Evolutionary conservation across 2,113 vertebrate genomes (phyloP), one percentile per base, ranked within the genome.

Genomic region (Carlito syrichta): DNA sequence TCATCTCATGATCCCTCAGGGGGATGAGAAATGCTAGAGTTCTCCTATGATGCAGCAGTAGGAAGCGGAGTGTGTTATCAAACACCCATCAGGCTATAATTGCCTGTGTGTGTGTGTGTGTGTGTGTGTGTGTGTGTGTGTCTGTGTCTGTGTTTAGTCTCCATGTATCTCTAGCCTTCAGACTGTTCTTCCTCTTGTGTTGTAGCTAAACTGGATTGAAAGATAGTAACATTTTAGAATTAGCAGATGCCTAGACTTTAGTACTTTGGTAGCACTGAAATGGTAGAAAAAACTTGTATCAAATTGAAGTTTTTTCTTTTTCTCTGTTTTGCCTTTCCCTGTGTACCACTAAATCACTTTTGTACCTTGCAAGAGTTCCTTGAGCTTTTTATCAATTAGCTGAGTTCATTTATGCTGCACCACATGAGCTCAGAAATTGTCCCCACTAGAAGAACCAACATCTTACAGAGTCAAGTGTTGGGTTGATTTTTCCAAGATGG

Each of bases 341-440:
- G 1, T 89, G 5, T 27, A 52, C 32, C 8, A n/a, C 54, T 62
- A 43, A 88, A 81, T 10, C 94, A 11, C n/a, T 19, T 52, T 22
- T 35, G 19, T 89, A 13, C 25, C 43, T 60, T 45, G 12, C 17
- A 12, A 62, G 17, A 81, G 25, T 92, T 56, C 69, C 54, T n/a
- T 86, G 54, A 68, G 62, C 14, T 69, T 89, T 25, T 48, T 78
- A 73, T 35, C 54, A 89, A 38, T 94, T 91, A 83, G 30, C 25
- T 79, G 60, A 82, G 54, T 8, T 97, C 77, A 95, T 93, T 40
- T 86, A 43, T 89, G 45, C n/a, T 76, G 35, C 82, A 50, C 50
- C 77, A 38, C 6, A 2, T 81, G 56, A 35, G 23, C n/a, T 54
- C 45, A 45, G 82, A 74, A 62, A 43, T 91, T 84, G 63, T 62